A percentile compares a stretch with the other conserved stretches of the same genome.
These are phyloP conservation scores for Aix galericulata DNA, from an alignment of 2,113 vertebrate species.

Conservation along the genomic window DNA sequence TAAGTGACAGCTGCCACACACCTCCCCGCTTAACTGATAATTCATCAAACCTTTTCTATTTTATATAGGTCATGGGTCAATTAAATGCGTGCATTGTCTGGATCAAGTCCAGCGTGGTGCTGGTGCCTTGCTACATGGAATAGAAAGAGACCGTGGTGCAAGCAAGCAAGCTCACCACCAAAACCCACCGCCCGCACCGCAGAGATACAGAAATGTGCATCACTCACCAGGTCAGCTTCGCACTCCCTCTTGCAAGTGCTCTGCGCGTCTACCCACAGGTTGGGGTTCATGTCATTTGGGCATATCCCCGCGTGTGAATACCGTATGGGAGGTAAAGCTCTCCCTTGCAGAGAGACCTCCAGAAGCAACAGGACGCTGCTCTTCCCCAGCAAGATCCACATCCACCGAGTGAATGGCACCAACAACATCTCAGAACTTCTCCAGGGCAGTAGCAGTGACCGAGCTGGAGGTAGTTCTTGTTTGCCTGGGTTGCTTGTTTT, in stretches of 20 bases:
- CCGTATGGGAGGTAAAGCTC: slow-evolving; percentile 80
- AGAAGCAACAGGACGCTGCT: slow-evolving; percentile 76
- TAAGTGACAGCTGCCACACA: neutral
- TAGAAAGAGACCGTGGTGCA: neutral
- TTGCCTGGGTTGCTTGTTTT: neutral
- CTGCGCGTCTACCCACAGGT: slow-evolving; percentile 99
- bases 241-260: slow-evolving; percentile 96
- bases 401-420: slow-evolving; percentile 77
- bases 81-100: neutral
- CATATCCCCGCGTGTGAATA: slow-evolving; percentile 93
- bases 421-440: slow-evolving; percentile 80
- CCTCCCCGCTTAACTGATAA: neutral
- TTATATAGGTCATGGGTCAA: neutral
- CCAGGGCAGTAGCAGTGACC: neutral
- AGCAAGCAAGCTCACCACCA: neutral
- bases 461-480: slow-evolving; percentile 17
- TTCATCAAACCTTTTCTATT: neutral
- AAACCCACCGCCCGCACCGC: rapidly evolving
- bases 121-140: neutral
- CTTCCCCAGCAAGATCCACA: slow-evolving; percentile 82
- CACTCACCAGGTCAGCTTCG: slow-evolving; percentile 91
- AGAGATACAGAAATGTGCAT: neutral
- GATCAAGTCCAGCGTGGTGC: rapidly evolving
- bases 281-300: slow-evolving; percentile 98
- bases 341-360: slow-evolving; percentile 68